These are phyloP conservation scores for Synanthedon vespiformis DNA, from an alignment of 2,888 invertebrate genomes.

Conservation along the genomic window DNA sequence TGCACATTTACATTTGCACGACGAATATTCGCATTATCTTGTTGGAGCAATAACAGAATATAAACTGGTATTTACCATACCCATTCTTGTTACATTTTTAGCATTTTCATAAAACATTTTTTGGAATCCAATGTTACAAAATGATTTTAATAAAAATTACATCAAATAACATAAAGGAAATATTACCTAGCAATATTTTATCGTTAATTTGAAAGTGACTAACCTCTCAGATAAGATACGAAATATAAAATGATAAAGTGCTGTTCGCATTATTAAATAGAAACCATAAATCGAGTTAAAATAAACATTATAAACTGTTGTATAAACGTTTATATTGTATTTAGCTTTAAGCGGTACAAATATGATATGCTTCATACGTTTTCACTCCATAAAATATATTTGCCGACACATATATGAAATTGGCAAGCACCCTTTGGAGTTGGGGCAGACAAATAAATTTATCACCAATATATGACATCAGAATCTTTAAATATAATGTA, in stretches of 20 bases:
- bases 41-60: no score
- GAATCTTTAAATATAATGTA: constrained; percentile 32
- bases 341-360: neutral
- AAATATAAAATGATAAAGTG: neutral
- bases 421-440: constrained; percentile 26
- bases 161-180: no score
- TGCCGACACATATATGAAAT: constrained; percentile 7
- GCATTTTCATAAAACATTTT: no score
- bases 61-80: no score
- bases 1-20: no score
- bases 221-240: no score
- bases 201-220: no score
- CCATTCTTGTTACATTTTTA: no score
- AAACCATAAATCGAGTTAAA: neutral
- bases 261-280: neutral
- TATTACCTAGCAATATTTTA: no score
- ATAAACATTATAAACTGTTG: neutral
- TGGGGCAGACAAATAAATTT: constrained; percentile 6
- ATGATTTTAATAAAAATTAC: no score
- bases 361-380: neutral
- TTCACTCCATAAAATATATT: constrained; percentile 3
- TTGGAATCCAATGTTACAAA: no score
- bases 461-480: constrained; percentile 7
- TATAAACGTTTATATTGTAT: neutral
- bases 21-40: no score